A percentile compares a stretch with the other conserved stretches of the same genome.
These are phyloP conservation scores for Tryphoninae sp. DNA, from an alignment of 2,888 invertebrate genomes.

Conservation along the genomic window DNA sequence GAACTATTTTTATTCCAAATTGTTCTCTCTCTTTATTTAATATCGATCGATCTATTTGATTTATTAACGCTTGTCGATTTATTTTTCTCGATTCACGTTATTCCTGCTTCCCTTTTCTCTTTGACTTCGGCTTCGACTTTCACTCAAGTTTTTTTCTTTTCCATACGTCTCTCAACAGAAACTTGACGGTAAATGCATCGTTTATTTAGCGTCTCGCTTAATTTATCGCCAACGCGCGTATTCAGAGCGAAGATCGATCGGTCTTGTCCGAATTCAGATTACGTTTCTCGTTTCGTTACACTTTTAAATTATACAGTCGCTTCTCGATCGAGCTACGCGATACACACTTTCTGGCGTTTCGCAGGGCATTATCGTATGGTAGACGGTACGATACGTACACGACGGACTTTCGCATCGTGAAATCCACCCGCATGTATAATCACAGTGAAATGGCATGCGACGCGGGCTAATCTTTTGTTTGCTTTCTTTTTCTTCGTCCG, in stretches of 20 bases:
- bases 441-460: slow-evolving; percentile 57
- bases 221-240: slow-evolving; percentile 24
- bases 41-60: too few relatives aligned
- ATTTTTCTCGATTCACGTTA: too few relatives aligned
- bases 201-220: neutral
- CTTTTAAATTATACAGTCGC: slow-evolving; percentile 19
- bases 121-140: too few relatives aligned
- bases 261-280: slow-evolving; percentile 20
- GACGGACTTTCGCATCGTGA: slow-evolving; percentile 61
- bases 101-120: too few relatives aligned
- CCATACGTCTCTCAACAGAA: too few relatives aligned
- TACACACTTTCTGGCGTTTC: neutral
- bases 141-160: too few relatives aligned
- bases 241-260: slow-evolving; percentile 32
- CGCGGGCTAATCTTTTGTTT: slow-evolving; percentile 27
- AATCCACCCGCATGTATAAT: slow-evolving; percentile 65
- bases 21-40: too few relatives aligned
- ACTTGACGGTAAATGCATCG: neutral
- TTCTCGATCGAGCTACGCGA: neutral
- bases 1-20: neutral
- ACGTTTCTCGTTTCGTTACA: slow-evolving; percentile 3
- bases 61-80: too few relatives aligned
- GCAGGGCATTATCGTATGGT: neutral
- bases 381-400: slow-evolving; percentile 42
- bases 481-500: slow-evolving; percentile 46